Base-by-base conservation (phyloP, 35 echinoderm and acorn worm species). In the Patiria miniata region DNA sequence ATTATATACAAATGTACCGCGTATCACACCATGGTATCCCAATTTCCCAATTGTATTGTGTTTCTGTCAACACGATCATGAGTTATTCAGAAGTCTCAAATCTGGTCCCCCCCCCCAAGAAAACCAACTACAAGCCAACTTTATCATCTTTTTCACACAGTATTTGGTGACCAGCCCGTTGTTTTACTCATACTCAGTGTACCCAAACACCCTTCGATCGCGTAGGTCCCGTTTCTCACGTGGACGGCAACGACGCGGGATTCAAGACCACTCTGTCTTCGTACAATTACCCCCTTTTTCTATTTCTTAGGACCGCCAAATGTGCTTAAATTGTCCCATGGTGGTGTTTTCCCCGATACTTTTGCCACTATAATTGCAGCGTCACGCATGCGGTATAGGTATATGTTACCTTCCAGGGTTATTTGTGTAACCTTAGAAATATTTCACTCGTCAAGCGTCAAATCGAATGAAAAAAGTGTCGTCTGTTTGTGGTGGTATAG, bases 351-450 rank as follows among this genome's bases (percentile, higher is more conserved):
- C 29, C 21, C 65, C 65, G 29, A 73, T 32, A 34, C 14, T 73
- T 73, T 10, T 34, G 65, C 65, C 28, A 23, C 29, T 23, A 16
- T 22, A 73, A 73, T 73, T 73, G 65, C 65, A 73, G 8, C 26
- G 65, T 73, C 57, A 60, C 57, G 57, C 57, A 60, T 55, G 21
- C n/a, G n/a, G n/a, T n/a, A n/a, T n/a, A n/a, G n/a, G n/a, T n/a
- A n/a, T n/a, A n/a, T n/a, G n/a, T n/a, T n/a, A n/a, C n/a, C n/a
- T n/a, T n/a, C n/a, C n/a, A n/a, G n/a, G n/a, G n/a, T n/a, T n/a
- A n/a, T n/a, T n/a, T n/a, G n/a, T n/a, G n/a, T n/a, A n/a, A n/a
- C n/a, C n/a, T n/a, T n/a, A n/a, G n/a, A n/a, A n/a, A n/a, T n/a
- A n/a, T n/a, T n/a, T n/a, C n/a, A n/a, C n/a, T n/a, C n/a, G n/a